These are phyloP conservation scores for Carcinoscorpius rotundicauda DNA, from an alignment of 1,140 invertebrate species.

Conservation along the genomic window DNA sequence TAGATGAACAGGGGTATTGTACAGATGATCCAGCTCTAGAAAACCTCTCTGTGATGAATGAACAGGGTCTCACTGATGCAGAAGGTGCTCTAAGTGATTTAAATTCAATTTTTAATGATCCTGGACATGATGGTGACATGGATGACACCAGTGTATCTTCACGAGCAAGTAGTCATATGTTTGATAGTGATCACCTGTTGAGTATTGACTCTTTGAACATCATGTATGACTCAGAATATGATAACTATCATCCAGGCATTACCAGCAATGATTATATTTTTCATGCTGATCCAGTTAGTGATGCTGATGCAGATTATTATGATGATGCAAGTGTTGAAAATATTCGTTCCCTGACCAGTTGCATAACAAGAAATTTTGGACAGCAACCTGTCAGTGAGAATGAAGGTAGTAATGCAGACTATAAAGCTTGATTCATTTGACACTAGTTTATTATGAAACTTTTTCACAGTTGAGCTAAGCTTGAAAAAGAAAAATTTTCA, in stretches of 20 bases:
- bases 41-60: constrained; percentile 67
- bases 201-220: constrained; percentile 63
- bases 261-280: constrained; percentile 34
- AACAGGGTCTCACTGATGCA: constrained; percentile 69
- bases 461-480: no score
- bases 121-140: constrained; percentile 32
- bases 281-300: constrained; percentile 33
- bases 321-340: constrained; percentile 61
- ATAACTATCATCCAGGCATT: constrained; percentile 42
- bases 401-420: not conserved
- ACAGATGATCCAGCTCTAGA: constrained; percentile 68
- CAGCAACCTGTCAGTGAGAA: constrained; percentile 35
- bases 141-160: constrained; percentile 60
- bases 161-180: constrained; percentile 58
- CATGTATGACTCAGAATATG: constrained; percentile 72
- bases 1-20: constrained; percentile 58
- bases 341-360: constrained; percentile 57
- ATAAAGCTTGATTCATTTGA: no score
- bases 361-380: constrained; percentile 58
- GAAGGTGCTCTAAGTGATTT: constrained; percentile 71
- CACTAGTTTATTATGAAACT: no score
- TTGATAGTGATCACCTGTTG: constrained; percentile 58
- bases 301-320: constrained; percentile 35
- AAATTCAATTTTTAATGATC: constrained; percentile 62
- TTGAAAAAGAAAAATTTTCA: no score